These are phyloP conservation scores for Aphidius gifuensis DNA, from an alignment of 1,140 invertebrate species.

Conservation along the genomic window DNA sequence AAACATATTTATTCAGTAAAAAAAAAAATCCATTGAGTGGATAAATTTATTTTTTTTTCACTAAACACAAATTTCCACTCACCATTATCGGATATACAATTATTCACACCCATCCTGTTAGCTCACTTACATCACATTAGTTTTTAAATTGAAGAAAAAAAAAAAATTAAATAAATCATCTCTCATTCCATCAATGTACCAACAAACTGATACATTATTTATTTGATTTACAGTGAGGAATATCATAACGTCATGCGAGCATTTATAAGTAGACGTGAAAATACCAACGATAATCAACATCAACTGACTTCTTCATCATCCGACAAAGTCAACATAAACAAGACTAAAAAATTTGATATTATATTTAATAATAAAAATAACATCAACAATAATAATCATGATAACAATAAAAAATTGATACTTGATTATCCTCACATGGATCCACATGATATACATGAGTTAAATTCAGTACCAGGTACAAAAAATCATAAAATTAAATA, in stretches of 20 bases:
- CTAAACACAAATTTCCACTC: too few species aligned
- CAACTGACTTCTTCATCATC: conserved; percentile 1
- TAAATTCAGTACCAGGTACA: conserved; percentile 40
- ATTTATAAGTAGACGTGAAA: conserved; percentile 36
- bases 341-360: conserved; percentile 33
- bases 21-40: too few species aligned
- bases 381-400: conserved; percentile 20
- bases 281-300: conserved; percentile 14
- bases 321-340: conserved; percentile 19
- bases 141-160: too few species aligned
- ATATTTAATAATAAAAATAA: conserved; percentile 28
- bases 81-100: too few species aligned
- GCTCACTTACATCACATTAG: too few species aligned
- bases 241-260: conserved; percentile 40
- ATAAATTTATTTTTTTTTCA: too few species aligned
- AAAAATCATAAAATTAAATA: conserved; percentile 41
- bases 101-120: too few species aligned
- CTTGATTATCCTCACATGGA: conserved; percentile 33
- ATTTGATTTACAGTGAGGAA: conserved; percentile 34
- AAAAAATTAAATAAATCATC: too few species aligned
- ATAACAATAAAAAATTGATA: conserved; percentile 22
- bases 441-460: conserved; percentile 39
- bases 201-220: conserved; percentile 8
- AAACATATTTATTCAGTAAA: too few species aligned
- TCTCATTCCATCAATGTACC: too few species aligned